A percentile compares a stretch with the other conserved stretches of the same genome.
Conservation (phyloP, 2,113 vertebrate genomes). For the Thamnaconus septentrionalis region DNA sequence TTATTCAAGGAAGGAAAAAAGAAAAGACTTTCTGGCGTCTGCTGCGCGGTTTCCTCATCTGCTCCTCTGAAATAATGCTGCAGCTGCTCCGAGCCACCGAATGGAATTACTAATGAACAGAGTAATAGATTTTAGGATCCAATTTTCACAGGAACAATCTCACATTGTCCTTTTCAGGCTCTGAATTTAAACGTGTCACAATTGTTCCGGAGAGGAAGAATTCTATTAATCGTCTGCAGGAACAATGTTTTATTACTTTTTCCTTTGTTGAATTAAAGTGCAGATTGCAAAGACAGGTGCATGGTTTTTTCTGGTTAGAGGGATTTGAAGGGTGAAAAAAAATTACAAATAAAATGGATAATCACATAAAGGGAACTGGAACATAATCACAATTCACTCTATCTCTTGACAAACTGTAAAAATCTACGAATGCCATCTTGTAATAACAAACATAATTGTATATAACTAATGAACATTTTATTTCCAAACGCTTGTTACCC, state of each 20-base stretch:
- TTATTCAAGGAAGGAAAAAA: constrained; percentile 7
- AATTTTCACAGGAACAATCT: constrained; percentile 22
- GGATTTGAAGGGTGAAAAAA: too few species aligned
- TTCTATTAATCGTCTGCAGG: constrained; percentile 8
- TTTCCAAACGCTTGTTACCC: too few species aligned
- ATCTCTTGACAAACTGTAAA: too few species aligned
- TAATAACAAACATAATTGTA: too few species aligned
- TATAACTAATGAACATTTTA: too few species aligned
- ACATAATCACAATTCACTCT: too few species aligned
- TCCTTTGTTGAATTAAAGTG: background rate
- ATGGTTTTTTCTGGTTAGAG: too few species aligned
- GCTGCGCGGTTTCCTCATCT: constrained; percentile 27
- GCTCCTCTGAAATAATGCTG: constrained; percentile 29
- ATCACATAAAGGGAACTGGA: too few species aligned
- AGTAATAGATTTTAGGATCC: constrained; percentile 33
- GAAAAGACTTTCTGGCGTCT: constrained; percentile 9
- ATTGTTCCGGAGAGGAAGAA: background rate
- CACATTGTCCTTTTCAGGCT: background rate
- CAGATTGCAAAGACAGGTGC: background rate
- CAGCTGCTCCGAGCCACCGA: constrained; percentile 28
- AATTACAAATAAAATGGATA: too few species aligned
- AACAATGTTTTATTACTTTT: background rate
- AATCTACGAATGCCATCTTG: too few species aligned
- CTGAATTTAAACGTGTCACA: constrained; percentile 13
- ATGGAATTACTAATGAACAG: constrained; percentile 43